A percentile compares a stretch with the other conserved stretches of the same genome.
phyloP scores from a whole-genome alignment of 2,113 vertebrate genomes.

The Lophochroa leadbeateri region DNA sequence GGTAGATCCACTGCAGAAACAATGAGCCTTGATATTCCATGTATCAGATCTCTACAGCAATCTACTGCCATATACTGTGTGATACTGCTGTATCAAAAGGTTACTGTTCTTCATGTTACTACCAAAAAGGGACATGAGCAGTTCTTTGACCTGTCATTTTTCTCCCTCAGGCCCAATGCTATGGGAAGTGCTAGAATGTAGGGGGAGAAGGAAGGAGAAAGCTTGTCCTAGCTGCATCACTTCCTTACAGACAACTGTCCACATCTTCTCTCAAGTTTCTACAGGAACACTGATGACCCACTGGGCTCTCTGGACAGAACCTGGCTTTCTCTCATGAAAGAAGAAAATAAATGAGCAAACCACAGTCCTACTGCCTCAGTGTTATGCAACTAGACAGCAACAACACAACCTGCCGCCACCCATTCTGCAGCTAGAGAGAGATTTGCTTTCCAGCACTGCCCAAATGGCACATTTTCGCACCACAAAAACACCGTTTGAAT shows the following conservation, averaged over 20 bases:
- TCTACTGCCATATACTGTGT: background rate
- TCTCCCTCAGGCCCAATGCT: background rate
- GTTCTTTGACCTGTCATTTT: background rate
- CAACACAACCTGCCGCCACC: background rate
- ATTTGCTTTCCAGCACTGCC: background rate
- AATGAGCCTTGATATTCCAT: background rate
- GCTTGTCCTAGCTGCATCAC: background rate
- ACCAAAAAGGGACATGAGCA: background rate
- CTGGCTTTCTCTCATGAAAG: background rate
- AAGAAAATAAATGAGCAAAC: background rate
- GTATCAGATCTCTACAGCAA: background rate
- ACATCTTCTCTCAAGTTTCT: background rate
- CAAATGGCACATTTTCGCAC: background rate
- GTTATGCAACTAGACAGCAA: background rate
- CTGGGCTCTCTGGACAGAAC: background rate
- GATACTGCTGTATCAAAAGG: background rate
- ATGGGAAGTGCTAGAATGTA: background rate
- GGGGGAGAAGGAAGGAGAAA: background rate
- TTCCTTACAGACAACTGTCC: background rate
- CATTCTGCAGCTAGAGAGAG: background rate
- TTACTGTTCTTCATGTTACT: background rate
- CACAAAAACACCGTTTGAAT: background rate
- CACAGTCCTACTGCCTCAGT: background rate
- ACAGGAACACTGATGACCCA: background rate
- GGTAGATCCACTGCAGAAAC: background rate